Conservation (phyloP, 2,888 invertebrate genomes). For the Leptothorax acervorum region DNA sequence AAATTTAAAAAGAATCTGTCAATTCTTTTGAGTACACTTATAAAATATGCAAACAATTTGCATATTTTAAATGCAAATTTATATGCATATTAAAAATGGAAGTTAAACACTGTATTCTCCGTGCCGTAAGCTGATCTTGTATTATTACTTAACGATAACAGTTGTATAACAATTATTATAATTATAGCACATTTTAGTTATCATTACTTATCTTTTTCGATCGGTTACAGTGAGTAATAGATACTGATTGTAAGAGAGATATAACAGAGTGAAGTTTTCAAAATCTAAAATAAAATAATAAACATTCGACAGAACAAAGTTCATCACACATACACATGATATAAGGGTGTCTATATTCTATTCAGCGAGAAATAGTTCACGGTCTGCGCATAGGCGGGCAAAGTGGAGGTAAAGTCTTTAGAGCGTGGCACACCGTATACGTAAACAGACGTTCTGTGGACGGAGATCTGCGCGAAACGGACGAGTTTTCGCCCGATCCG, state of each 20-base stretch:
- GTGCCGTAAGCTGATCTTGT: not conserved
- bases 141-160: not conserved
- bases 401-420: too few relatives aligned
- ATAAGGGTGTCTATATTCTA: too few relatives aligned
- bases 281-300: slow-evolving; percentile 55
- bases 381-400: too few relatives aligned
- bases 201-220: not conserved
- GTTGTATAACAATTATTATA: not conserved
- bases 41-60: not conserved
- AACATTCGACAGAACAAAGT: not conserved
- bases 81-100: not conserved
- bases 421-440: too few relatives aligned
- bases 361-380: too few relatives aligned
- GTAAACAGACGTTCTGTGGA: too few relatives aligned
- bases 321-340: too few relatives aligned
- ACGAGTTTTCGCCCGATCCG: too few relatives aligned
- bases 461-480: too few relatives aligned
- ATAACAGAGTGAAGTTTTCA: slow-evolving; percentile 69
- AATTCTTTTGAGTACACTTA: not conserved
- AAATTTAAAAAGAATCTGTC: not conserved
- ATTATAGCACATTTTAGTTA: not conserved
- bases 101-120: not conserved
- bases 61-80: too few relatives aligned
- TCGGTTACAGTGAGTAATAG: slow-evolving; percentile 62
- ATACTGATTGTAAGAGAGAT: slow-evolving; percentile 58